phyloP scores from a whole-genome alignment of 35 echinoderm and acorn worm genomes.

The Eucidaris tribuloides region DNA sequence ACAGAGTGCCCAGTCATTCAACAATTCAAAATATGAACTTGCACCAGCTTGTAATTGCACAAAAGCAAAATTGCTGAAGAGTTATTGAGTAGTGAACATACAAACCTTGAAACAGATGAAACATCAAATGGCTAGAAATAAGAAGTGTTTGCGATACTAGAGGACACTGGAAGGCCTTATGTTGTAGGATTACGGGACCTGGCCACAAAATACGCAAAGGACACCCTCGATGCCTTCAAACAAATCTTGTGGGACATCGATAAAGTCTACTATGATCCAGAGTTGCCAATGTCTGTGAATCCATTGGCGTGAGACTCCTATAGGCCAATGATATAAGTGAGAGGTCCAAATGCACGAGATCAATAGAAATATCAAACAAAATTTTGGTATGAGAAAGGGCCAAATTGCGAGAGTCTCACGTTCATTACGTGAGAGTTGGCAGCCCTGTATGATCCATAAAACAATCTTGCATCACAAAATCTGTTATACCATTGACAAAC shows the following conservation, averaged over 20 bases:
- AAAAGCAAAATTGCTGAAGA: constrained; percentile 37
- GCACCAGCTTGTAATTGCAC: neutral
- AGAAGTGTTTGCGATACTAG: neutral
- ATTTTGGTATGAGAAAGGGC: no score
- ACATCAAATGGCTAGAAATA: constrained; percentile 38
- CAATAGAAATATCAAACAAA: no score
- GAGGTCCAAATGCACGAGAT: no score
- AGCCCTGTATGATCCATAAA: no score
- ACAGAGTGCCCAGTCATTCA: neutral
- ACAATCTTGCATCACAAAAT: neutral
- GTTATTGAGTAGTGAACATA: neutral
- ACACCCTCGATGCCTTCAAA: constrained; percentile 18
- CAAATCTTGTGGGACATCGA: constrained; percentile 44
- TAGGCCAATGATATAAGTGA: no score
- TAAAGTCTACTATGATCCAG: neutral
- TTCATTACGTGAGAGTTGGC: no score
- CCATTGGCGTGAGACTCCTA: no score
- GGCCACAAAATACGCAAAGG: constrained; percentile 4
- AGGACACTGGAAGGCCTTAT: neutral
- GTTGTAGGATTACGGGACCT: no score
- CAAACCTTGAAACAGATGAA: constrained; percentile 43
- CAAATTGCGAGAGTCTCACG: no score
- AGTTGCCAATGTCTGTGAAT: no score
- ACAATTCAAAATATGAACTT: constrained; percentile 9
- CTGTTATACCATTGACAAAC: constrained; percentile 34